These are phyloP conservation scores for Drosophila recens DNA, from an alignment of 2,888 invertebrate genomes.

Conservation along the genomic window DNA sequence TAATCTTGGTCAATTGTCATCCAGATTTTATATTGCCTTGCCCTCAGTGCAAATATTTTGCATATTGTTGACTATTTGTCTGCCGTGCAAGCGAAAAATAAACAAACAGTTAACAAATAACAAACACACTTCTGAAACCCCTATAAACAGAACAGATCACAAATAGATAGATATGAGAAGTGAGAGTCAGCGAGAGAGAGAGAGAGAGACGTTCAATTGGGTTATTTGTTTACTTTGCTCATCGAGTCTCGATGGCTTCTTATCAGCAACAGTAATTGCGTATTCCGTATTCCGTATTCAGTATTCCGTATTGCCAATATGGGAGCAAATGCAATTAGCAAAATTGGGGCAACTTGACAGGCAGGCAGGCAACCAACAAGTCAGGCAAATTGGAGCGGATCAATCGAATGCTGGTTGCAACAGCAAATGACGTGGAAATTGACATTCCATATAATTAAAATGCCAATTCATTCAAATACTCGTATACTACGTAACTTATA, in stretches of 20 bases:
- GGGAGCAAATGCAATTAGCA: conserved; percentile 47
- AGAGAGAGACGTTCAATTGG: conserved; percentile 12
- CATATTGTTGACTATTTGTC: conserved; percentile 55
- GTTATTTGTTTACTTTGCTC: conserved; percentile 19
- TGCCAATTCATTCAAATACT: conserved; percentile 10
- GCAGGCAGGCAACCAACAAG: conserved; percentile 8
- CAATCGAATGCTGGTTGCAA: conserved; percentile 22
- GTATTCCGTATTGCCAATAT: conserved; percentile 19
- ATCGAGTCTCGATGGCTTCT: conserved; percentile 29
- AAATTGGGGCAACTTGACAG: conserved; percentile 44
- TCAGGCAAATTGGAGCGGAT: conserved; percentile 54
- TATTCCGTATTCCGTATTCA: neutral
- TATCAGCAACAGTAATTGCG: conserved; percentile 30
- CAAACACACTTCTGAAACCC: conserved; percentile 19
- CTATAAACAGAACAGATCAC: conserved; percentile 3
- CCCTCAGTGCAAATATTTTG: conserved; percentile 43
- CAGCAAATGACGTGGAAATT: conserved; percentile 5
- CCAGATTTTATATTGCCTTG: neutral
- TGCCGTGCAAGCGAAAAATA: conserved; percentile 36
- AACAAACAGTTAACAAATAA: conserved; percentile 31
- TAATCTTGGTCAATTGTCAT: conserved; percentile 7
- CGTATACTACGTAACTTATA: conserved; percentile 4
- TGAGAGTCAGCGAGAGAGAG: neutral
- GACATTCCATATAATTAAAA: conserved; percentile 15
- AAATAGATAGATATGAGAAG: neutral